Percentiles rank a stretch among this genome's conserved stretches.
Conservation (phyloP, 2,797 vertebrate genomes). For the Scyliorhinus canicula region DNA sequence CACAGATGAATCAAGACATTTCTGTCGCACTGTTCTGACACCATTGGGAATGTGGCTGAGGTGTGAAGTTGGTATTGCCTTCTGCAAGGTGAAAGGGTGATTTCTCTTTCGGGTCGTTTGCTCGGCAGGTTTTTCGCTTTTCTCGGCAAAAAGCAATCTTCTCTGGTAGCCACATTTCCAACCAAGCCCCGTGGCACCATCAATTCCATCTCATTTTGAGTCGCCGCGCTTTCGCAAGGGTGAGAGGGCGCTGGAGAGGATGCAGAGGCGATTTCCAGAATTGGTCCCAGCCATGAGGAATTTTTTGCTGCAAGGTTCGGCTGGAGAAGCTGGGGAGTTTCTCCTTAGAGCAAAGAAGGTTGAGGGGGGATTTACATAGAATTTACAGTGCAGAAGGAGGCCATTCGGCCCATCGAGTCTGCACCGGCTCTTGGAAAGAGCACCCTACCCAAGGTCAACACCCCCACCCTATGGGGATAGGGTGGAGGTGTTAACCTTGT, state of each 20-base stretch:
- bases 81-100: too few relatives aligned
- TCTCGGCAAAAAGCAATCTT: background rate
- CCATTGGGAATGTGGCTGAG: background rate
- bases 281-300: background rate
- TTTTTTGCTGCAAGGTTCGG: background rate
- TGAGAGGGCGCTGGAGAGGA: too few relatives aligned
- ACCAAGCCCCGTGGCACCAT: background rate
- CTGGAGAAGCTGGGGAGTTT: background rate
- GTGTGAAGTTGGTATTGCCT: background rate
- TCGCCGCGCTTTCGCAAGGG: background rate
- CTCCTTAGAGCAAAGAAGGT: too few relatives aligned
- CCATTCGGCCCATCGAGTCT: too few relatives aligned
- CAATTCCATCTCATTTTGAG: too few relatives aligned
- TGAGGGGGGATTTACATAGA: too few relatives aligned
- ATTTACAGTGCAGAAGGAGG: too few relatives aligned
- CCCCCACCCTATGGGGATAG: too few relatives aligned
- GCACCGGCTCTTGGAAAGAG: too few relatives aligned
- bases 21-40: background rate
- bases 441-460: too few relatives aligned
- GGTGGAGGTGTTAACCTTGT: too few relatives aligned
- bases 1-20: background rate
- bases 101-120: background rate
- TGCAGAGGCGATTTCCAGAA: background rate
- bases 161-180: background rate
- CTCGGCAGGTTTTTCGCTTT: background rate